Evolutionary conservation across 2,888 invertebrate genomes (phyloP).

Genomic region (Theodoxus fluviatilis): DNA sequence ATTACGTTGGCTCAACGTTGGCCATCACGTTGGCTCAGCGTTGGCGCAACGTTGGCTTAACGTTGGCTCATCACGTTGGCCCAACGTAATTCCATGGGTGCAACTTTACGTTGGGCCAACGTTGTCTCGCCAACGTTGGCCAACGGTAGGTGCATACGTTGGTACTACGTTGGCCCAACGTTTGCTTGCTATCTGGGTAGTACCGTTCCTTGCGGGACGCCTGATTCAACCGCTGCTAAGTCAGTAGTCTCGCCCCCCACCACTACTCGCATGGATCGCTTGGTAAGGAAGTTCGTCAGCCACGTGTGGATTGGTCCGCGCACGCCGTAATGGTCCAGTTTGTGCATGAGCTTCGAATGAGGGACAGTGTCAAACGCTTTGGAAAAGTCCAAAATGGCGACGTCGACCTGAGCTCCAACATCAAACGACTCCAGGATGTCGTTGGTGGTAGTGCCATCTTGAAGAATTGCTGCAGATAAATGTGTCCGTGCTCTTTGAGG

Average conservation of each 20-base stretch:
- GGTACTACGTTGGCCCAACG: no score
- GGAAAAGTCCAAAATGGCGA: background rate
- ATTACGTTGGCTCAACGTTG: no score
- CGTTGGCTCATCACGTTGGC: no score
- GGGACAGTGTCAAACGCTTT: constrained; percentile 15
- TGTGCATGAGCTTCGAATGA: background rate
- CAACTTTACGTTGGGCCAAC: no score
- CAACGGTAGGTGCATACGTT: no score
- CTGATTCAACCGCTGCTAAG: constrained; percentile 14
- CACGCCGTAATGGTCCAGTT: background rate
- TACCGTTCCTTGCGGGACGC: constrained; percentile 17
- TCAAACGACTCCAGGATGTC: background rate
- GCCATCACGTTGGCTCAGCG: no score
- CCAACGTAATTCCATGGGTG: no score
- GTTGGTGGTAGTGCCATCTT: background rate
- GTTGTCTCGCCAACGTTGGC: no score
- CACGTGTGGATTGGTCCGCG: background rate
- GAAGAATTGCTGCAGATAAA: no score
- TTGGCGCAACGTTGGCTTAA: no score
- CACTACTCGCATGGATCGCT: background rate
- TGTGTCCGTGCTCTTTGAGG: no score
- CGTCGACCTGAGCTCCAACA: background rate
- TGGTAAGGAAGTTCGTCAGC: background rate
- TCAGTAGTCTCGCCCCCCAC: background rate
- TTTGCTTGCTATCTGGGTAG: no score